Base-by-base conservation (phyloP, 2,797 vertebrate genomes). In the Sylvia borin region DNA sequence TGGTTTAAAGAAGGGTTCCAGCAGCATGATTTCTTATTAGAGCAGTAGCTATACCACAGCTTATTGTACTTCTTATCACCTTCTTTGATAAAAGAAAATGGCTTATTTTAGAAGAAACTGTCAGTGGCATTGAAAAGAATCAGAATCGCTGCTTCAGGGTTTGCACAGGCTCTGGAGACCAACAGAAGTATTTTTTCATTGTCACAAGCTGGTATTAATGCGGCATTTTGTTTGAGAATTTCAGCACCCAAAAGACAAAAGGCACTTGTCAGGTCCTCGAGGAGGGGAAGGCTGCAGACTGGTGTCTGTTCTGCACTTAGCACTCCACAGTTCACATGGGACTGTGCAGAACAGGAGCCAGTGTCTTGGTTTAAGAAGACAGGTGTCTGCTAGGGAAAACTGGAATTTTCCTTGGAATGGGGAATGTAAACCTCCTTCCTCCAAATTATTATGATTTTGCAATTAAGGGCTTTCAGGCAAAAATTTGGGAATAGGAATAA, bases 51-150 rank as follows among this genome's bases (percentile, higher is more conserved):
- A 7, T 75, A 92, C 85, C 79, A 81, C 47, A 91, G 51, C 53
- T 90, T 96, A 87, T 72, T 93, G 54, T 90, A 57, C 86, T 96
- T 84, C 84, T 93, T 94, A 96, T 87, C 89, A 81, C 18, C 58
- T 85, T 51, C 42, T 94, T 47, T 64, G 72, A 80, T 77, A 79
- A 91, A 90, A 85, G 50, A 92, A 90, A 91, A 92, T 50, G 55
- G 58, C 32, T 89, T 68, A 27, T 83, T 94, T 86, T 80, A 83
- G 74, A 88, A 78, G 47, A 87, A 86, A 81, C 73, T 45, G 78
- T 88, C 74, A 94, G 26, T 32, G 26, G 66, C 43, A 18, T 60
- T 91, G 86, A 94, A 92, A 12, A 70, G 75, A 75, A 87, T 31
- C 16, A 34, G 66, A 90, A 92, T 74, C 17, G 13, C 65, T 71